These are phyloP conservation scores for Pocillopora damicornis DNA, from an alignment of 64 coral and sea anemone species.

Conservation along the genomic window DNA sequence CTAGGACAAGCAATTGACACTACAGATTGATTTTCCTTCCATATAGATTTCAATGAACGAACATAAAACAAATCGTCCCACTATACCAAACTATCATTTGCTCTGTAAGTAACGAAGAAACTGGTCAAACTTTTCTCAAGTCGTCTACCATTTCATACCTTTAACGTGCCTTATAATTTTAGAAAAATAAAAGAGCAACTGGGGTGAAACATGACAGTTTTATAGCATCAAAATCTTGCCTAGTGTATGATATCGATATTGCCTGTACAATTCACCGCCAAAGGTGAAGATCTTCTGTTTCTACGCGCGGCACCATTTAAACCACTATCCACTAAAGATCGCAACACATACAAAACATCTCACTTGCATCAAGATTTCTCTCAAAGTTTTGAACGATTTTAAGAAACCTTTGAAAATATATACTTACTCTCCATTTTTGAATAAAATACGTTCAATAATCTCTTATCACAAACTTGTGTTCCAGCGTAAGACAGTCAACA, in stretches of 20 bases:
- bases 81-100: no score
- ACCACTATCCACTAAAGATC: slow-evolving; percentile 23
- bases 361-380: slow-evolving; percentile 38
- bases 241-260: background rate
- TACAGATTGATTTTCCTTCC: background rate
- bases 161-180: no score
- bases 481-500: slow-evolving; percentile 20
- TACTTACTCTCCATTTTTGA: slow-evolving; percentile 45
- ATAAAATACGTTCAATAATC: slow-evolving; percentile 54
- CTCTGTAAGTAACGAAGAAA: no score
- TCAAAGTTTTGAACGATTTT: slow-evolving; percentile 31
- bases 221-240: slow-evolving; percentile 2
- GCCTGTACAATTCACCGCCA: no score
- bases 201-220: no score
- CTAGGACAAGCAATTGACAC: background rate
- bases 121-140: no score
- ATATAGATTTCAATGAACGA: no score
- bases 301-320: background rate
- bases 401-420: slow-evolving; percentile 57
- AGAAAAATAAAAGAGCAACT: no score
- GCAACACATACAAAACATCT: slow-evolving; percentile 32
- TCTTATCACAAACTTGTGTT: slow-evolving; percentile 39
- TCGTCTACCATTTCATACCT: no score
- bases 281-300: no score
- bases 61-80: no score